Evolutionary conservation across 2,888 invertebrate species (phyloP).

Genomic region (Criorhina ranunculi): DNA sequence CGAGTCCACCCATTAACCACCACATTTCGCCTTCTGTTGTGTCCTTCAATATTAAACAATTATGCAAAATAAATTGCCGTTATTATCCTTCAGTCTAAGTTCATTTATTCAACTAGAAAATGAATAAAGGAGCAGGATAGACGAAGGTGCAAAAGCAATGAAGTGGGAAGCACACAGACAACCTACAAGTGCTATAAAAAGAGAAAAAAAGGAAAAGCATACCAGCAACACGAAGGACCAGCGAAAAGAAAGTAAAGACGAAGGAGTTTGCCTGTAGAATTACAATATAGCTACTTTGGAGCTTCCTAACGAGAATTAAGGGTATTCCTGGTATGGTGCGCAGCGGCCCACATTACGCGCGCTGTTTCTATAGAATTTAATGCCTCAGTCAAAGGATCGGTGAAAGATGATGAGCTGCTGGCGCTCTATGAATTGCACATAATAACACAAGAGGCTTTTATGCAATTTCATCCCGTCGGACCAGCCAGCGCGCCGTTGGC

Average conservation of each 20-base stretch:
- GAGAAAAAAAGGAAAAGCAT: background rate
- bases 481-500: background rate
- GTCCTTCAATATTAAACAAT: constrained; percentile 63
- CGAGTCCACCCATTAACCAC: background rate
- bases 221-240: constrained; percentile 6
- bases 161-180: constrained; percentile 22
- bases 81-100: constrained; percentile 61
- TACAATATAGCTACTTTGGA: constrained; percentile 56
- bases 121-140: constrained; percentile 1
- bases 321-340: constrained; percentile 43
- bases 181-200: background rate
- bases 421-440: constrained; percentile 62
- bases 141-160: constrained; percentile 8
- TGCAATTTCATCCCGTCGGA: constrained; percentile 52
- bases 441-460: constrained; percentile 58
- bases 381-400: constrained; percentile 35
- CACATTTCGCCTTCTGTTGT: background rate
- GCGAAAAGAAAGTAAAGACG: constrained; percentile 9
- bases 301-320: constrained; percentile 57
- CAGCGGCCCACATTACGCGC: constrained; percentile 45
- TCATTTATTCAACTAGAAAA: constrained; percentile 48
- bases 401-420: constrained; percentile 62
- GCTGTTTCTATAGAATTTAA: constrained; percentile 31
- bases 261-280: constrained; percentile 32
- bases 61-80: constrained; percentile 68